A percentile compares a stretch with the other conserved stretches of the same genome.
phyloP scores from a whole-genome alignment of 2,113 vertebrate genomes.

The Nothocercus julius region DNA sequence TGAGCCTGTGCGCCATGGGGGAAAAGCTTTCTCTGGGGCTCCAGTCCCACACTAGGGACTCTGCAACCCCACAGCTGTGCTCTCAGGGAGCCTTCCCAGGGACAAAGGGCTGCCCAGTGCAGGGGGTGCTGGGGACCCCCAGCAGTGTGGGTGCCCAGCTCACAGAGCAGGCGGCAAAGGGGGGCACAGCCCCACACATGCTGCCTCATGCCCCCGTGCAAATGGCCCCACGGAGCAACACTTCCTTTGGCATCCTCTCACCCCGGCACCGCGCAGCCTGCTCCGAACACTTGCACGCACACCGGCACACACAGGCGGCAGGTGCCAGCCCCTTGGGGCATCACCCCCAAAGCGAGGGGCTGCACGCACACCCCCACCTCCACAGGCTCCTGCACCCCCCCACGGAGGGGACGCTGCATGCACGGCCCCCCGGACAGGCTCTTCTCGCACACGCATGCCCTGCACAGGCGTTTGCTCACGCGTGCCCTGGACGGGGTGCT shows the following conservation, averaged over 20 bases:
- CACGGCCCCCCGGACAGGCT: neutral
- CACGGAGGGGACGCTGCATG: neutral
- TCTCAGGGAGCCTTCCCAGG: neutral
- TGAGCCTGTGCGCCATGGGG: fast-evolving
- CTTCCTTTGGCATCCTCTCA: neutral
- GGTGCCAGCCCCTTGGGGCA: neutral
- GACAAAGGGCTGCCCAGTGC: neutral
- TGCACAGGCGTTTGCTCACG: neutral
- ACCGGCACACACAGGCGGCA: neutral
- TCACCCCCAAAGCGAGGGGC: neutral
- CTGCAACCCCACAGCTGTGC: neutral
- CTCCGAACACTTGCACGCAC: neutral
- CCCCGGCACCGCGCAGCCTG: neutral
- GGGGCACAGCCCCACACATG: fast-evolving
- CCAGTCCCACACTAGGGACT: neutral
- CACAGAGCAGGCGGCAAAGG: neutral
- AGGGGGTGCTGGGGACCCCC: neutral
- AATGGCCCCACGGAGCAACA: neutral
- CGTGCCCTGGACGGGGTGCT: neutral
- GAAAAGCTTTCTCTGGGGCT: neutral
- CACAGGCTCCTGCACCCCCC: neutral
- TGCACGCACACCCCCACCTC: neutral
- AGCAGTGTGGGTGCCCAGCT: neutral
- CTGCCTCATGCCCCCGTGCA: neutral
- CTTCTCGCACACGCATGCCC: neutral